Evolutionary conservation across 2,888 invertebrate species (phyloP), one percentile per base, ranked within the genome.

Genomic region (Xanthorhoe spadicearia): DNA sequence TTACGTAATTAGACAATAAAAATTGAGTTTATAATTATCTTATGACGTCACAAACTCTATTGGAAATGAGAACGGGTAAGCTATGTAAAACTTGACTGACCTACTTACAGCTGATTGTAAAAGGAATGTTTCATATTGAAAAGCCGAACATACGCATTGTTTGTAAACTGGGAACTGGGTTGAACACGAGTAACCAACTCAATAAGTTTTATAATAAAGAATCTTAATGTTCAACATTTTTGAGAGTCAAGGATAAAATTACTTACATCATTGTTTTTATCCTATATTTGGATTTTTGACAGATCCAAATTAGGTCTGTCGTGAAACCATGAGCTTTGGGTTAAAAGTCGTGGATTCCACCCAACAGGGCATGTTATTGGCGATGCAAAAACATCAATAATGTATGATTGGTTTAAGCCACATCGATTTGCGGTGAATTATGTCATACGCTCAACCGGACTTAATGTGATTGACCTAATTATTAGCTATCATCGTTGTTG

Each of bases 121-220:
- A 76, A 76, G 78, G 77, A 79, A 79, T 81, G 78, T 78, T 78
- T 43, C 38, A 43, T 78, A 81, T 77, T 79, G 79, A 80, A 81
- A 81, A 68, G 57, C 65, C 65, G 64, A 69, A 32, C 32, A 32
- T 70, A 70, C 81, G 74, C 72, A 71, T 72, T 77, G 74, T 77
- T 78, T 76, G 77, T 75, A 75, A 71, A 65, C 15, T 18, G 55
- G 54, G 64, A 64, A 17, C 18, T 23, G 54, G 53, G 64, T 38
- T 60, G 49, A 54, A 43, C 13, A 13, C 13, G 13, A 13, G 38
- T 43, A 13, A 38, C 38, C 5, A 38, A 43, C 38, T 43, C 38
- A 43, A 10, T 13, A 38, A 38, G 10, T 38, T 43, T 43, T 13
- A 32, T 32, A 43, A 13, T 43, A 13, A 43, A 43, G 38, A 43